Evolutionary conservation across 2,113 vertebrate species (phyloP).

Genomic region (Erinaceus europaeus): DNA sequence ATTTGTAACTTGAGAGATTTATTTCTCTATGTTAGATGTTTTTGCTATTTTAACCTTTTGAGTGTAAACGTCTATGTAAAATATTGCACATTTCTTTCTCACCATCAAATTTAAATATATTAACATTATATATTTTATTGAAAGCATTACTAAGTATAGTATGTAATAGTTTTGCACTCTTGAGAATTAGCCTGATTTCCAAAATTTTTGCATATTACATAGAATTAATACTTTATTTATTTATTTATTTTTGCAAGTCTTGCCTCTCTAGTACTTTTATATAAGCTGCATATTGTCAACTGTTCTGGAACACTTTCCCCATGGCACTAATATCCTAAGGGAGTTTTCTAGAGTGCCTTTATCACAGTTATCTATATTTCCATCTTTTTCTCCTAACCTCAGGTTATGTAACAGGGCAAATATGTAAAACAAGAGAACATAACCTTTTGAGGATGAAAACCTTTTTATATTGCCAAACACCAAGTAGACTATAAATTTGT

Average conservation of each 20-base stretch:
- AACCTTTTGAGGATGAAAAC: neutral
- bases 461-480: neutral
- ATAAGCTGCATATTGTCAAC: neutral
- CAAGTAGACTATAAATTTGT: neutral
- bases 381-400: conserved; percentile 2
- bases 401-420: neutral
- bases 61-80: neutral
- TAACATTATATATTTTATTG: neutral
- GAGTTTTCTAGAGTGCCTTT: neutral
- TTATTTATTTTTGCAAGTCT: neutral
- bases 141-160: too few species aligned
- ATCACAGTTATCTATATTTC: neutral
- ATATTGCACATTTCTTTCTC: neutral
- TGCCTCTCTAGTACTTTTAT: neutral
- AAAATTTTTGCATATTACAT: neutral
- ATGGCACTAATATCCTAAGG: neutral
- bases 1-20: neutral
- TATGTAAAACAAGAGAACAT: neutral
- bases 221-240: neutral
- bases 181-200: neutral
- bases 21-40: neutral
- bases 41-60: neutral
- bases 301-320: neutral
- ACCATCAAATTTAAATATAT: neutral
- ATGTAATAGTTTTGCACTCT: neutral